Conservation (phyloP, 92 coral and sea anemone genomes). For the Parazoanthus swiftii region DNA sequence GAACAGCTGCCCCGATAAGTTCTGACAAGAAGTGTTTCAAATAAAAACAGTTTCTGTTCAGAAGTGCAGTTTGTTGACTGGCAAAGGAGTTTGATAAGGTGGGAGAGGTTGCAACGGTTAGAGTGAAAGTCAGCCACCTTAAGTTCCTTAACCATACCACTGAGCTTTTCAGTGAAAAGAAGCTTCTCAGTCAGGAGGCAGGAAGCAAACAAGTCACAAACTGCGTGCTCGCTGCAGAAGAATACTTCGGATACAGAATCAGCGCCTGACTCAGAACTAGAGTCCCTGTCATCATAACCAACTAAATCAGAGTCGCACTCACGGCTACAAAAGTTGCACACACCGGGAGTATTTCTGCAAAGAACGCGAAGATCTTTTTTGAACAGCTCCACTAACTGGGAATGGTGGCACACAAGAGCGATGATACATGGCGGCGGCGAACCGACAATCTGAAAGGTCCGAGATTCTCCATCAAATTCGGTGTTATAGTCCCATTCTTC, state of each 20-base stretch:
- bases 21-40: conserved; percentile 1
- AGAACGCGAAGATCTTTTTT: not conserved
- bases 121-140: not conserved
- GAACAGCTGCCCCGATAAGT: not conserved
- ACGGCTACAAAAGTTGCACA: not conserved
- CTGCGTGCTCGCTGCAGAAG: not conserved
- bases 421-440: conserved; percentile 3
- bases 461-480: not conserved
- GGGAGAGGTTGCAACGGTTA: not conserved
- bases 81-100: not conserved
- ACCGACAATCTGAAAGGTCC: not conserved
- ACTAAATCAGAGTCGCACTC: not conserved
- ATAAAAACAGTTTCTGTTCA: not conserved
- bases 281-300: not conserved
- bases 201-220: not conserved
- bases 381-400: not conserved
- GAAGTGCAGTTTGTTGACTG: not conserved
- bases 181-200: not conserved
- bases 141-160: not conserved
- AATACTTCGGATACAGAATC: not conserved
- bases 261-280: not conserved
- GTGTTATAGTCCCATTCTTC: conserved; percentile 5
- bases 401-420: conserved; percentile 10
- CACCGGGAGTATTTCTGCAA: not conserved
- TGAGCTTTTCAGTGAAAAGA: not conserved